Evolutionary conservation across 2,113 vertebrate species (phyloP), one percentile per base, ranked within the genome.

Genomic region (Symphodus melops): DNA sequence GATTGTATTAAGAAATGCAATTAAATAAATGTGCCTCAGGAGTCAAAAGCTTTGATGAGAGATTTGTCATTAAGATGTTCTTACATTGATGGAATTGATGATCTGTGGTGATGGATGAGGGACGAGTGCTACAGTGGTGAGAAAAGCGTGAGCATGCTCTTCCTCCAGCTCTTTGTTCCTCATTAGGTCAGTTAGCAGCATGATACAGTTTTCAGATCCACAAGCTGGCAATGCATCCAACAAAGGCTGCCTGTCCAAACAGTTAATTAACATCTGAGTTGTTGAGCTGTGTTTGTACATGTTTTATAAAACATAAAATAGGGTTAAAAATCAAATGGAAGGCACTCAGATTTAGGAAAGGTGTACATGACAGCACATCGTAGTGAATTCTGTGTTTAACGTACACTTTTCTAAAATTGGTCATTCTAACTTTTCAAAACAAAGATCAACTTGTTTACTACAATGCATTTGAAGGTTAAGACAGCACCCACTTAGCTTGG

Each of bases 161-260:
- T 91, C 89, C 23, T 96, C 95, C 3, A 94, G 58, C 84, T 96
- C 95, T 64, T 79, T 78, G 0, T 83, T 92, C 68, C 53, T 37
- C 56, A 96, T 88, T 8, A 97, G 91, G 54, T 94, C 94, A 42
- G 82, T 93, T 91, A 95, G 92, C 52, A 97, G 88, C 7, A 89
- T 4, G 60, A 96, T 76, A 59, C 96, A 96, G 17, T 90, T 89
- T 84, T 96, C 95, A 4, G 95, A 95, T 57, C 94, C 94, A 83
- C 96, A 97, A 5, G 93, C 92, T 16, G 94, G 93, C 60, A 97
- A 89, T 23, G 95, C 94, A 10, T 96, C 96, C 86, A 93, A 46
- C 48, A 97, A 83, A 0, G 95, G 96, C 44, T 96, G 95, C 95
- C 96, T 97, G 88, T 52, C 79, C 82, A 33, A 57, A 72, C 64